phyloP scores from a whole-genome alignment of 2,113 vertebrate species.

The Chascanopsetta lugubris region DNA sequence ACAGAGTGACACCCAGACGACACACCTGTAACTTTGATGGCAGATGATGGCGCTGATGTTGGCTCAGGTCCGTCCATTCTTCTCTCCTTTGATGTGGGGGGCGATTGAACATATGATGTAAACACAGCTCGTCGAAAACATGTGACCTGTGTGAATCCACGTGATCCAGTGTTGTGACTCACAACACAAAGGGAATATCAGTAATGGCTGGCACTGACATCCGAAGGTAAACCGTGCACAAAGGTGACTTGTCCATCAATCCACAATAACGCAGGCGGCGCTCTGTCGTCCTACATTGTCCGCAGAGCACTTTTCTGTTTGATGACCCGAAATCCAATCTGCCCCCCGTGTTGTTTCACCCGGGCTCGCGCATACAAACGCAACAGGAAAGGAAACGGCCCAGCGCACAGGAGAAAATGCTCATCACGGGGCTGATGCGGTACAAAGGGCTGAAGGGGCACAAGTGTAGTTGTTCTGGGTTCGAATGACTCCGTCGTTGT shows the following conservation, averaged over 20 bases:
- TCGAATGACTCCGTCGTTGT: not conserved
- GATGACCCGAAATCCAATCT: slow-evolving; percentile 79
- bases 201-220: slow-evolving; percentile 35
- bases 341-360: slow-evolving; percentile 31
- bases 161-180: slow-evolving; percentile 14
- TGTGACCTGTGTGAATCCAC: no score
- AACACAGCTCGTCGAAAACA: slow-evolving; percentile 18
- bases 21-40: no score
- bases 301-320: slow-evolving; percentile 68
- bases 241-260: slow-evolving; percentile 35
- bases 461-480: no score
- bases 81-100: no score
- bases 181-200: slow-evolving; percentile 27
- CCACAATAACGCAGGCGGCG: slow-evolving; percentile 47
- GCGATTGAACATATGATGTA: slow-evolving; percentile 4
- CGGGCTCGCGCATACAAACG: slow-evolving; percentile 56
- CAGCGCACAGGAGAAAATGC: slow-evolving; percentile 60
- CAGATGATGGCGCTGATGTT: no score
- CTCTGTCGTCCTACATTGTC: slow-evolving; percentile 71
- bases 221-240: slow-evolving; percentile 49
- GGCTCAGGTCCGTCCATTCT: no score
- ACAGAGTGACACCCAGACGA: no score
- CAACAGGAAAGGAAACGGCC: slow-evolving; percentile 55
- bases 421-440: slow-evolving; percentile 15
- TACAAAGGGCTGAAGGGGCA: no score